Conservation (phyloP, 2,888 invertebrate genomes). For the Terebella lapidaria region DNA sequence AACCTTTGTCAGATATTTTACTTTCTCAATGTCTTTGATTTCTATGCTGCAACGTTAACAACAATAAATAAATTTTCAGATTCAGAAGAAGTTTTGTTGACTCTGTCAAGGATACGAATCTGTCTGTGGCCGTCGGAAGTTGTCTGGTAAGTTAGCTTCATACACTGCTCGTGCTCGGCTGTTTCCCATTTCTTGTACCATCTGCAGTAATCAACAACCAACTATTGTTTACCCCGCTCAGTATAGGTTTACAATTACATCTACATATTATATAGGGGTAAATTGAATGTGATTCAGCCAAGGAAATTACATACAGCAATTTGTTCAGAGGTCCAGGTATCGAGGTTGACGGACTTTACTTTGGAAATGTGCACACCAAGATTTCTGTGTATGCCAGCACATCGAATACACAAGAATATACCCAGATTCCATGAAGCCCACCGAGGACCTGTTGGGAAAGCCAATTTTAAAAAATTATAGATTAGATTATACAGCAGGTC, state of each 20-base stretch:
- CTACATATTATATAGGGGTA: no score
- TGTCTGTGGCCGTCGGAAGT: conserved; percentile 80
- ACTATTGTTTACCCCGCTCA: no score
- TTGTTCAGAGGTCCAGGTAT: conserved; percentile 98
- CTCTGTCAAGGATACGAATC: conserved; percentile 58
- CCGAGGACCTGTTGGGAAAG: conserved; percentile 72
- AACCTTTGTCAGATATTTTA: no score
- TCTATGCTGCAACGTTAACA: no score
- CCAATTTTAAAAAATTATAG: no score
- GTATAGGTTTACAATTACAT: no score
- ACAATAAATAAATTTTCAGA: no score
- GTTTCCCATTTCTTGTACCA: conserved; percentile 96
- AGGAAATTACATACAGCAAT: conserved; percentile 76
- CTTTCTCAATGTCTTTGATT: no score
- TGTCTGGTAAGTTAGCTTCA: conserved; percentile 93
- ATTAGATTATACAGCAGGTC: no score
- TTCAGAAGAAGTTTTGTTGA: no score
- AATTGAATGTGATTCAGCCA: no score
- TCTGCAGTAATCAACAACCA: conserved; percentile 53
- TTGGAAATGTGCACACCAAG: conserved; percentile 98
- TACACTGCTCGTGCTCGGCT: conserved; percentile 89
- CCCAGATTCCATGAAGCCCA: conserved; percentile 99
- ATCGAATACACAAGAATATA: conserved; percentile 95
- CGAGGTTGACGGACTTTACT: conserved; percentile 96
- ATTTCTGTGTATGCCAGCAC: conserved; percentile 98